Percentiles rank a stretch among this genome's conserved stretches.
Evolutionary conservation across 2,888 invertebrate genomes (phyloP).

Genomic region (Ectobius pallidus): DNA sequence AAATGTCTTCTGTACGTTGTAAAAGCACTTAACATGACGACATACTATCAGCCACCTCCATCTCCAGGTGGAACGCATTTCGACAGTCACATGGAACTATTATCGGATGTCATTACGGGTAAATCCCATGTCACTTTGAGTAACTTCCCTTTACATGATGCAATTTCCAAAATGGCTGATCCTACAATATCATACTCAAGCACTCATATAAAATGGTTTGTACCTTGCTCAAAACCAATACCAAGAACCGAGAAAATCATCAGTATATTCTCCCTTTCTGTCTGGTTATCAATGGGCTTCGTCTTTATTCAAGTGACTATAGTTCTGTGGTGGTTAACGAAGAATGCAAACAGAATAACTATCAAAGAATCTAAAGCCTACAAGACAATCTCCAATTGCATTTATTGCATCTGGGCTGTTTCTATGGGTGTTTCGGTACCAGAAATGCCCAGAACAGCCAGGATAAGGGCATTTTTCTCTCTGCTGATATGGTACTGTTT

Average conservation of each 20-base stretch:
- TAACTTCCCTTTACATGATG: background rate
- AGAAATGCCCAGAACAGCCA: background rate
- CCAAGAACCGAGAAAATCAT: background rate
- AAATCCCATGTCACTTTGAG: background rate
- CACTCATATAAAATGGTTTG: background rate
- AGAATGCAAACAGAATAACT: too few species aligned
- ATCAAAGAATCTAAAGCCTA: background rate
- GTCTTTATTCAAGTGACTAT: background rate
- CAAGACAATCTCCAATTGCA: background rate
- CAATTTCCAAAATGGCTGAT: background rate
- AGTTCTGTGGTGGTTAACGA: background rate
- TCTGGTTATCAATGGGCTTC: background rate
- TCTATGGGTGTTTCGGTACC: background rate
- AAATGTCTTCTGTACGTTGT: background rate
- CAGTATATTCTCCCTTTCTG: background rate
- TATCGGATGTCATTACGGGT: background rate
- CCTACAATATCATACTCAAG: background rate
- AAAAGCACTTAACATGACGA: background rate
- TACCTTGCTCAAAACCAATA: background rate
- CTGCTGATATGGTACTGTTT: background rate
- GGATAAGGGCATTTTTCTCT: background rate
- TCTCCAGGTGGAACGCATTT: background rate
- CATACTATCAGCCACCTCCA: background rate
- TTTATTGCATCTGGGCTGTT: background rate
- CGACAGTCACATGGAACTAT: background rate